phyloP scores from a whole-genome alignment of 2,797 vertebrate species.

The Amblyopsis hoosieri region DNA sequence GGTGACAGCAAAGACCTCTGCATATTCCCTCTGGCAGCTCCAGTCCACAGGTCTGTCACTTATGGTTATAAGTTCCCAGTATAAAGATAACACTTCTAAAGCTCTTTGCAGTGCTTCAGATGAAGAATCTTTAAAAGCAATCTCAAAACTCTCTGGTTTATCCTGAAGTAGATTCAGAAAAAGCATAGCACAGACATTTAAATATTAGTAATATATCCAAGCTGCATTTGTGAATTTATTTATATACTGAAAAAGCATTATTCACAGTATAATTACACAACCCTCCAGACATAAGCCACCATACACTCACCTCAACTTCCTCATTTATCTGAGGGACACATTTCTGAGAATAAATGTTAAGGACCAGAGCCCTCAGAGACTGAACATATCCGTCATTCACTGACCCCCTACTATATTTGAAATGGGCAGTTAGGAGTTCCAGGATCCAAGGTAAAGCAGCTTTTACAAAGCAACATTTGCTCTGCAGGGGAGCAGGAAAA shows the following conservation, averaged over 20 bases:
- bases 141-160: conserved; percentile 75
- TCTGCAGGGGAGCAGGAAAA: conserved; percentile 57
- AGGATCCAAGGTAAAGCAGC: conserved; percentile 79
- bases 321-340: conserved; percentile 81
- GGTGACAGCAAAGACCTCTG: conserved; percentile 49
- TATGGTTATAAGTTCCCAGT: conserved; percentile 75
- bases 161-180: conserved; percentile 58
- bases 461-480: conserved; percentile 81
- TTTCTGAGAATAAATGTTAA: conserved; percentile 81
- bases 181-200: background rate
- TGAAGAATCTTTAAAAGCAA: conserved; percentile 66
- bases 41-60: conserved; percentile 71
- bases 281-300: background rate
- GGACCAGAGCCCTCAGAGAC: conserved; percentile 72
- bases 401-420: conserved; percentile 73
- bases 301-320: conserved; percentile 74
- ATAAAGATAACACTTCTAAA: conserved; percentile 71
- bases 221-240: too few species aligned
- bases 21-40: conserved; percentile 77
- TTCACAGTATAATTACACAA: background rate
- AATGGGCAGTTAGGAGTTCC: conserved; percentile 77
- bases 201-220: too few species aligned
- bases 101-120: conserved; percentile 70
- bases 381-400: conserved; percentile 74
- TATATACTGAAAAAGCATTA: background rate